phyloP scores from a whole-genome alignment of 2,113 vertebrate genomes.

The Albula glossodonta region DNA sequence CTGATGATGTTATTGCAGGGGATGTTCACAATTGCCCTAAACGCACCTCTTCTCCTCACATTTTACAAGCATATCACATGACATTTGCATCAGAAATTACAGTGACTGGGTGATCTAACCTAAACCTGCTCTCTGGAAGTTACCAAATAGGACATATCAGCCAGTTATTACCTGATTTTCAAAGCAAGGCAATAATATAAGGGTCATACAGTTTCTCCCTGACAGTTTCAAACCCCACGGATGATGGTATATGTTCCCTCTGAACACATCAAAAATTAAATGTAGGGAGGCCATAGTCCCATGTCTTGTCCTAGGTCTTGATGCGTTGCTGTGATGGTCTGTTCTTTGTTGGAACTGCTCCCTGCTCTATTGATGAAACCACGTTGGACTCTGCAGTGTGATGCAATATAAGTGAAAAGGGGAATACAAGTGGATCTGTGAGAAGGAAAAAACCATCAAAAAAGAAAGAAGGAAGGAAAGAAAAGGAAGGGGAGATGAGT shows the following conservation, averaged over 20 bases:
- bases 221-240: background rate
- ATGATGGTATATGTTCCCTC: slow-evolving; percentile 9
- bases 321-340: background rate
- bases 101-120: background rate
- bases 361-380: background rate
- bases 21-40: background rate
- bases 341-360: background rate
- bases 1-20: background rate
- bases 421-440: background rate
- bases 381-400: background rate
- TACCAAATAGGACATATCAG: background rate
- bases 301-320: background rate
- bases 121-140: background rate
- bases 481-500: slow-evolving; percentile 21
- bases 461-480: slow-evolving; percentile 3
- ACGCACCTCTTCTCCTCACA: background rate
- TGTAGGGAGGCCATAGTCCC: background rate
- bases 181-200: background rate
- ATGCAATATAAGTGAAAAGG: background rate
- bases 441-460: background rate
- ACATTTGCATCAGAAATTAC: background rate
- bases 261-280: background rate
- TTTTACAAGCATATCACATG: background rate
- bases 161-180: background rate
- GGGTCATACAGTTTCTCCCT: background rate